Evolutionary conservation across 2,888 invertebrate genomes (phyloP).

Genomic region (Synanthedon formicaeformis): DNA sequence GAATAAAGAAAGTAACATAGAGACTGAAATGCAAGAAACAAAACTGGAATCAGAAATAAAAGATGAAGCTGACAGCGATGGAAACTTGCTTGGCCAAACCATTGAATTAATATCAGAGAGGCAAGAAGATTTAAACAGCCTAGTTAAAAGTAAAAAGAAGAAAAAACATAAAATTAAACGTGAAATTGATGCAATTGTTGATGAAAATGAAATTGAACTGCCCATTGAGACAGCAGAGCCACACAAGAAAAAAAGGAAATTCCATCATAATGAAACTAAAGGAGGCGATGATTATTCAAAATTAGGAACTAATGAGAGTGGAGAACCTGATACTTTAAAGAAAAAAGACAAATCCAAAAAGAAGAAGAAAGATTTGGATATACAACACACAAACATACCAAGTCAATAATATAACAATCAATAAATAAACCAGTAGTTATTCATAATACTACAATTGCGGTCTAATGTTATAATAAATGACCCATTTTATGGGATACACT

Average conservation of each 20-base stretch:
- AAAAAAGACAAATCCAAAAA: not conserved
- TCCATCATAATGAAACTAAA: too few species aligned
- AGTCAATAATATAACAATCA: too few species aligned
- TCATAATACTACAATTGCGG: too few species aligned
- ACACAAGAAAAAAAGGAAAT: too few species aligned
- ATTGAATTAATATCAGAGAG: not conserved
- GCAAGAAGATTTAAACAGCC: slow-evolving; percentile 2
- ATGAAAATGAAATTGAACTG: not conserved
- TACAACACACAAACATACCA: too few species aligned
- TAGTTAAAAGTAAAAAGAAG: slow-evolving; percentile 21
- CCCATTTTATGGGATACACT: too few species aligned
- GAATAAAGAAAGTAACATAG: slow-evolving; percentile 4
- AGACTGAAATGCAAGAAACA: not conserved
- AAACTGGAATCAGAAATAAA: slow-evolving; percentile 2
- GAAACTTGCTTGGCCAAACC: too few species aligned
- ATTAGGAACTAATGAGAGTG: too few species aligned
- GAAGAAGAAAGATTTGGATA: not conserved
- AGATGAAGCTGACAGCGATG: not conserved
- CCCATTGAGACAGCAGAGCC: too few species aligned
- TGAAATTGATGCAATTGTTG: not conserved
- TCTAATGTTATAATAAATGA: too few species aligned
- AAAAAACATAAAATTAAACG: slow-evolving; percentile 9
- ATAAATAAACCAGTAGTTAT: too few species aligned
- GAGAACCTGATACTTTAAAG: not conserved
- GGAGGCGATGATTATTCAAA: too few species aligned